These are phyloP conservation scores for Plagodis pulveraria DNA, from an alignment of 2,888 invertebrate species.

Conservation along the genomic window DNA sequence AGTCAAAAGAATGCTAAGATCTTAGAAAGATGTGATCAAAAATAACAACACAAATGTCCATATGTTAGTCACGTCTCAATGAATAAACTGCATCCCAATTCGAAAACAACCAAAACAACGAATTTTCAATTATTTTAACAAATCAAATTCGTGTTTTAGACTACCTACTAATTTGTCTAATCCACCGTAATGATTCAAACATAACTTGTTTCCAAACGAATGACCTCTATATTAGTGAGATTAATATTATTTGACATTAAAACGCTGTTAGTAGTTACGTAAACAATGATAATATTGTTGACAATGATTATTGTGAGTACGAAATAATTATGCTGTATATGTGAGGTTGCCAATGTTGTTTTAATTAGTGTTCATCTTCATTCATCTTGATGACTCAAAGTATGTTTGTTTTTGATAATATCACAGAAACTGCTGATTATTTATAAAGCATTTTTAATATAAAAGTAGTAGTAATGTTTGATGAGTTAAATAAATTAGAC, in stretches of 20 bases:
- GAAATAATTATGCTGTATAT: constrained; percentile 20
- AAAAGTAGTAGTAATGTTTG: not conserved
- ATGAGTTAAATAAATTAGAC: constrained; percentile 2
- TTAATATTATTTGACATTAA: constrained; percentile 36
- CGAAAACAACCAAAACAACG: not conserved
- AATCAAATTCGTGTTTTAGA: not conserved
- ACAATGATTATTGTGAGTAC: constrained; percentile 47
- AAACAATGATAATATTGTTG: constrained; percentile 55
- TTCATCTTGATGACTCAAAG: constrained; percentile 50
- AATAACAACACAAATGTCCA: too few relatives aligned
- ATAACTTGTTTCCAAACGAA: constrained; percentile 29
- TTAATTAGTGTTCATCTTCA: constrained; percentile 45
- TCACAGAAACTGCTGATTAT: constrained; percentile 29
- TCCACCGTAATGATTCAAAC: constrained; percentile 21
- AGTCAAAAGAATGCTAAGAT: too few relatives aligned
- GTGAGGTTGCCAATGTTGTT: constrained; percentile 44
- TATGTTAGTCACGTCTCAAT: too few relatives aligned
- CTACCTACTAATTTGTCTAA: constrained; percentile 9
- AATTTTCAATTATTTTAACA: not conserved
- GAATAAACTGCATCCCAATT: too few relatives aligned
- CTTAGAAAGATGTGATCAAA: too few relatives aligned
- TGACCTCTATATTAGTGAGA: constrained; percentile 32
- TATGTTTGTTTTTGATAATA: constrained; percentile 47
- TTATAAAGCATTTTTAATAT: not conserved
- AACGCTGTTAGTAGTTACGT: constrained; percentile 36